phyloP scores from a whole-genome alignment of 2,888 invertebrate species.

The Coleophora deauratella region DNA sequence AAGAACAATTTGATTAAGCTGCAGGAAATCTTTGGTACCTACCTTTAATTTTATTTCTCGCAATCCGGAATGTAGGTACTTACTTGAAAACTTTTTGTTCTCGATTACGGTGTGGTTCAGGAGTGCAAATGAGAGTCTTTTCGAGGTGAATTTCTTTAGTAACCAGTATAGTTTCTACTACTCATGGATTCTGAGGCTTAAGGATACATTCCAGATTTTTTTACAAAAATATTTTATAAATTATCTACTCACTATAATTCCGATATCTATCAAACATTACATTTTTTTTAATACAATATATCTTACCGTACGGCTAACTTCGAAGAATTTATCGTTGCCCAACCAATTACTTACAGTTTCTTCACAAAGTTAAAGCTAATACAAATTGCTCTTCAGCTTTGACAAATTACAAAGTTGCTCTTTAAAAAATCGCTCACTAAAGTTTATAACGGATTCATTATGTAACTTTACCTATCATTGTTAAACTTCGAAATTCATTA shows the following conservation, averaged over 20 bases:
- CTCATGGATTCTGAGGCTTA: neutral
- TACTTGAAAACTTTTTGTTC: no score
- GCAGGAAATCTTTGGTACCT: constrained; percentile 5
- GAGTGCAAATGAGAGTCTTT: neutral
- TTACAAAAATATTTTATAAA: no score
- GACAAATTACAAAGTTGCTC: constrained; percentile 13
- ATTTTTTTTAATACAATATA: no score
- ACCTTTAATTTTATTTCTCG: constrained; percentile 2
- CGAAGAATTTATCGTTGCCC: no score
- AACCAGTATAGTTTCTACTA: neutral
- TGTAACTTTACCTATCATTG: constrained; percentile 12
- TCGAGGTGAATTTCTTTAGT: neutral
- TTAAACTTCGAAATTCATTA: constrained; percentile 13
- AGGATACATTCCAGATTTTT: no score
- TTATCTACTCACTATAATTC: no score
- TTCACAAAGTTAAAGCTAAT: neutral
- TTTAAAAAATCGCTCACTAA: constrained; percentile 10
- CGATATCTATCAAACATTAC: no score
- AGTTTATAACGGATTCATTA: constrained; percentile 5
- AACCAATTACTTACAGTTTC: no score
- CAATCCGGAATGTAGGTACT: neutral
- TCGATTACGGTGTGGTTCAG: neutral
- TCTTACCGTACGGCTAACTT: no score
- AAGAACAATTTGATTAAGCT: constrained; percentile 23
- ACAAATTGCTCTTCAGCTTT: constrained; percentile 7